A percentile compares a stretch with the other conserved stretches of the same genome.
Evolutionary conservation across 2,113 vertebrate species (phyloP).

Genomic region (Penelope pileata): DNA sequence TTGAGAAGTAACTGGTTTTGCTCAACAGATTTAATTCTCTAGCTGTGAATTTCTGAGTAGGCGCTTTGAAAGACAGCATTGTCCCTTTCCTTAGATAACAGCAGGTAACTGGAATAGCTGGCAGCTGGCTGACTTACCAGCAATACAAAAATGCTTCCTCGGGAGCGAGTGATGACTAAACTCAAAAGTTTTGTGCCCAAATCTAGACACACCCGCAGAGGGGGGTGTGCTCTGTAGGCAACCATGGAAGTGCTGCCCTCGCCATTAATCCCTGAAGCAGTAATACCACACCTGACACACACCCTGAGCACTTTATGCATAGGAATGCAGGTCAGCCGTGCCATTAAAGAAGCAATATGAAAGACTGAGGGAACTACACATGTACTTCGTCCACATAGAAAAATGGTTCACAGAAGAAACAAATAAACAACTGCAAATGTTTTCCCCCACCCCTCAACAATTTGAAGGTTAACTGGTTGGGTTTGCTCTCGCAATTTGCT

Average conservation of each 20-base stretch:
- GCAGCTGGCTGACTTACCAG: background rate
- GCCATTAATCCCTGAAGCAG: rapidly evolving
- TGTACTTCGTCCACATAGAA: background rate
- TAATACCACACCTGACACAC: background rate
- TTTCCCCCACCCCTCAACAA: background rate
- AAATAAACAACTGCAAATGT: background rate
- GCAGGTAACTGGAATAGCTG: background rate
- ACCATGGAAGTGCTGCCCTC: rapidly evolving
- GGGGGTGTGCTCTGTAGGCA: background rate
- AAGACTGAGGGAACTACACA: background rate
- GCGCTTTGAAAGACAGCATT: background rate
- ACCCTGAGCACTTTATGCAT: too few species aligned
- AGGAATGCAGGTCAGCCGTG: background rate
- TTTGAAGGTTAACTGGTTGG: background rate
- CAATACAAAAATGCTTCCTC: background rate
- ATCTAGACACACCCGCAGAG: background rate
- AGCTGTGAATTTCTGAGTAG: background rate
- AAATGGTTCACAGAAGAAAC: background rate
- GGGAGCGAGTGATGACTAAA: background rate
- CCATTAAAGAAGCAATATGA: background rate
- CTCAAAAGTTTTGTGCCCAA: background rate
- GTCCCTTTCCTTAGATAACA: background rate
- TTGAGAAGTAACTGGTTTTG: background rate
- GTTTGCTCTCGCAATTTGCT: background rate
- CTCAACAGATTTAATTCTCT: background rate